Evolutionary conservation across 2,113 vertebrate species (phyloP), one percentile per base, ranked within the genome.

Genomic region (Trichomycterus rosablanca): DNA sequence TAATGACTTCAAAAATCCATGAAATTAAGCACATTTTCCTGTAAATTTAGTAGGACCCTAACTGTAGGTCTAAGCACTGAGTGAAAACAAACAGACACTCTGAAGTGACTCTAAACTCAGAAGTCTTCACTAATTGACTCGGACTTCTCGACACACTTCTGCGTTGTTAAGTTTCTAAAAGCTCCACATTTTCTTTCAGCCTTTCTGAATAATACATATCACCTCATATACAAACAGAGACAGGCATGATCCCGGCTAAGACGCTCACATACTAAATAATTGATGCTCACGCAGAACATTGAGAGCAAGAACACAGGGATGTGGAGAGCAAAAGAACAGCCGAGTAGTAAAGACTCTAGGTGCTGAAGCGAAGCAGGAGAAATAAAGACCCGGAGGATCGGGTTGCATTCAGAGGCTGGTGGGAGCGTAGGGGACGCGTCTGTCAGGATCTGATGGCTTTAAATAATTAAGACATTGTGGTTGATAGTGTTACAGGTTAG

Each of bases 391-490:
- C 18, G 16, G 3, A 7, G 40, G 56, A 19, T 45, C 12, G 19
- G 43, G 57, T 58, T 58, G 32, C 62, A 49, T 16, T 30, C 14
- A 11, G 42, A 45, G 14, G 24, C 37, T 44, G 45, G 24, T 42
- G 42, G 40, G 53, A 43, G 32, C 44, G 52, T 32, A 15, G 22
- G 22, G 26, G 7, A 20, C 18, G 4, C 18, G 19, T 32, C 42
- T 46, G 55, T 15, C 20, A 10, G 63, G 69, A 68, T 69, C 72
- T 55, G 30, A 26, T 71, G 56, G 37, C 56, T 37, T 42, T 74
- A 48, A 59, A 75, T 75, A 61, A 75, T 75, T 69, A 26, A 75
- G 46, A 66, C 16, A 11, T 10, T 32, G 54, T 11, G 18, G 30
- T 15, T 53, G 61, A 71, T 66, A 50, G 35, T 44, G 28, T 72